Percentiles rank a stretch among this genome's conserved stretches.
phyloP scores from a whole-genome alignment of 2,888 invertebrate species.

The Pollenia labialis region DNA sequence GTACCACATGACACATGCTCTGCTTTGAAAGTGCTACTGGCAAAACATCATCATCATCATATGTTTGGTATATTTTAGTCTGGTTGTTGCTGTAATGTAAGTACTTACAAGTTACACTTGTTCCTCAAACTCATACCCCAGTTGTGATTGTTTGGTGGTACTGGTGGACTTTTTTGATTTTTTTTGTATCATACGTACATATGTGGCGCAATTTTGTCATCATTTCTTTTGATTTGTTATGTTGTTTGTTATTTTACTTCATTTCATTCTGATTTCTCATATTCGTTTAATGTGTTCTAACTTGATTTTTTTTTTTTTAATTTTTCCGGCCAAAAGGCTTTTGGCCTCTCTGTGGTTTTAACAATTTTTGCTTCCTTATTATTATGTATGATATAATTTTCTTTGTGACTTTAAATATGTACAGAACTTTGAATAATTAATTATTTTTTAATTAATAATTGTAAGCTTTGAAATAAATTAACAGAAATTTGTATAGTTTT shows the following conservation, averaged over 20 bases:
- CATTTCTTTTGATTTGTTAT: slow-evolving; percentile 33
- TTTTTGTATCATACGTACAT: background rate
- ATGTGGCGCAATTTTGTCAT: slow-evolving; percentile 57
- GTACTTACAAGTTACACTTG: slow-evolving; percentile 48
- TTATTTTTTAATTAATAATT: background rate
- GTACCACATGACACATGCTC: background rate
- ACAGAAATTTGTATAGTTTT: too few species aligned
- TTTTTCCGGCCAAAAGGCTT: slow-evolving; percentile 32
- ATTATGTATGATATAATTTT: slow-evolving; percentile 14
- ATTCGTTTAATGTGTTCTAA: slow-evolving; percentile 15
- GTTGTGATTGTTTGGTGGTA: background rate
- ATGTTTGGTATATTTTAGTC: background rate
- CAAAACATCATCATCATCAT: background rate
- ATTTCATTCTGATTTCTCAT: slow-evolving; percentile 16
- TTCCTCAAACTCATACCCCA: slow-evolving; percentile 15
- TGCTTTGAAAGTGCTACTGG: background rate
- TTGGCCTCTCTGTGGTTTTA: slow-evolving; percentile 51
- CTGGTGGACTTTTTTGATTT: background rate
- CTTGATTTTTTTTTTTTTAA: slow-evolving; percentile 41
- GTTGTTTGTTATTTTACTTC: slow-evolving; percentile 21
- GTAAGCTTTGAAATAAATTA: background rate
- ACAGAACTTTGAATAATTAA: slow-evolving; percentile 17
- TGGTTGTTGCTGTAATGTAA: slow-evolving; percentile 1
- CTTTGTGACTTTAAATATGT: background rate
- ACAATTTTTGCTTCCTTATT: slow-evolving; percentile 61